Conservation (phyloP, 2,113 vertebrate species). For the Pavo muticus region DNA sequence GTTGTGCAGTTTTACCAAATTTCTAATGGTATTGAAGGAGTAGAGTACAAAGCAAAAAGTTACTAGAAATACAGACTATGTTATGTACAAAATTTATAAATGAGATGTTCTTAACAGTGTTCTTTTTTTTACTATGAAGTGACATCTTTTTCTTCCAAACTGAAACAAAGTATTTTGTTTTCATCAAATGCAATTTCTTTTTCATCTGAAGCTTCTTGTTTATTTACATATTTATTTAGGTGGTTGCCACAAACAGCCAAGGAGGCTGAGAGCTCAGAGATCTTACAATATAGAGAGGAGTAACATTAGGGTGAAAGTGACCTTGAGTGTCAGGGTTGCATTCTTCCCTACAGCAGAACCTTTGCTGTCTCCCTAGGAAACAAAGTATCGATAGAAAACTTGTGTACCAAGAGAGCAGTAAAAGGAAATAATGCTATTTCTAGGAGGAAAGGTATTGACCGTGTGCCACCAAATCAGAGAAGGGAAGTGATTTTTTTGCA, state of each 20-base stretch:
- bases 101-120: background rate
- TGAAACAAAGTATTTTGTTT: background rate
- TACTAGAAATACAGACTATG: background rate
- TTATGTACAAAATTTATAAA: background rate
- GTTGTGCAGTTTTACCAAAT: background rate
- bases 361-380: background rate
- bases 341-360: background rate
- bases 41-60: background rate
- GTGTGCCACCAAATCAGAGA: background rate
- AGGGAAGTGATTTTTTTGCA: background rate
- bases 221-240: background rate
- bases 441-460: background rate
- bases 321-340: background rate
- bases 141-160: background rate
- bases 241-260: background rate
- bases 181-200: background rate
- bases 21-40: background rate
- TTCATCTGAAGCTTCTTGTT: background rate
- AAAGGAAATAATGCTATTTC: background rate
- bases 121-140: background rate
- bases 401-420: background rate
- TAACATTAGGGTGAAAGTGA: background rate
- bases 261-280: background rate
- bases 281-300: background rate
- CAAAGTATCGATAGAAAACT: background rate